Evolutionary conservation across 2,888 invertebrate genomes (phyloP), one percentile per base, ranked within the genome.

Genomic region (Fabriciana adippe): DNA sequence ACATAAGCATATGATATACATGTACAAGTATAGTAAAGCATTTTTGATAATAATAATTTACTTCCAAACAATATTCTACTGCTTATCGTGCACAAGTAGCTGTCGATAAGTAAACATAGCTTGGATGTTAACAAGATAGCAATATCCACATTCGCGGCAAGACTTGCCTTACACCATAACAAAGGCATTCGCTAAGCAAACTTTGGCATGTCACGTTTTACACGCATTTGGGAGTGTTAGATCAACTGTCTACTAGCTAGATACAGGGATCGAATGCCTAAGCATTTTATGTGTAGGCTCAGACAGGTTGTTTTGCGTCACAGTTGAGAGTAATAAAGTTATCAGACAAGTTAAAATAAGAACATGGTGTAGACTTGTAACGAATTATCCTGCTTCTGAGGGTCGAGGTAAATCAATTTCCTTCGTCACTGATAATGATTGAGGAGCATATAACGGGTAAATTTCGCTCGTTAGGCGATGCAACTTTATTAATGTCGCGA

Each of bases 211-310:
- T 61, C 60, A 61, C 60, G 60, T 61, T 51, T 35, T 31, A 35
- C 50, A 61, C 51, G 51, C 60, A 61, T 61, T 50, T 48, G 59
- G 48, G n/a, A 8, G 47, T 59, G 59, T 59, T 47, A 47, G 59
- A 15, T 26, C 59, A 45, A 18, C 48, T 8, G 11, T 59, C 48
- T 31, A 48, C 26, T 13, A 45, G 6, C 6, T 21, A 45, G n/a
- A 50, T 31, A 35, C n/a, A 18, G 41, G 41, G 61, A 59, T 59
- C 59, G 11, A 53, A 53, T 51, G 35, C 51, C 61, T 41, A 53
- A 53, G 51, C 51, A 21, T 61, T 61, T 3, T 61, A 53, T 50
- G 41, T 41, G 51, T 2, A 15, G 41, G 15, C 61, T 53, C 51
- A 35, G 50, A 53, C 35, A 21, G 15, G 35, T 41, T 35, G 41